Evolutionary conservation across 2,797 vertebrate species (phyloP), one percentile per base, ranked within the genome.

Genomic region (Catostomus latipinnis): DNA sequence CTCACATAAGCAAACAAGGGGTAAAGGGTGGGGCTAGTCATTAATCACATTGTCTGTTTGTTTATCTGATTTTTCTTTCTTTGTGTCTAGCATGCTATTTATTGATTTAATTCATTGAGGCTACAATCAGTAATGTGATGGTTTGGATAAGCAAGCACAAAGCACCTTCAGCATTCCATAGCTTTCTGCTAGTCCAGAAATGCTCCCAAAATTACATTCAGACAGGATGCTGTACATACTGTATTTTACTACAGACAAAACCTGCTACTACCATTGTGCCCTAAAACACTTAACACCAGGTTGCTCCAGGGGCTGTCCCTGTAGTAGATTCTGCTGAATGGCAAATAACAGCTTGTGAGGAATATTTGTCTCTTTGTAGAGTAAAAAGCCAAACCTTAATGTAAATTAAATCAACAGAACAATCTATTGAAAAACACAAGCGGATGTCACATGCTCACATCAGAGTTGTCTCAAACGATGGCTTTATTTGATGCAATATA

Each of bases 81-180:
- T 58, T 73, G 53, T 73, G 70, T 43, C 53, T 72, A 7, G 3
- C 57, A 12, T 72, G 53, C 52, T 57, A 14, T 73, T 62, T 74
- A 61, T 76, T 80, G 53, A 69, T 71, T 77, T 50, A 0, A 11
- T 81, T 54, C 58, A 58, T 18, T 13, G 46, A 54, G 52, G 57
- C 71, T 56, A 49, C 71, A 65, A 18, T 76, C 76, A 71, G 63
- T 52, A 71, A 65, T 65, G 57, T 78, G 62, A 45, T n/a, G 12
- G 16, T 72, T 65, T 49, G 57, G 46, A 67, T 50, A 2, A 12
- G 16, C 14, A 43, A 65, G 48, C 52, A 4, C 58, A 62, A 62
- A 61, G 8, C 52, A 49, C n/a, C 70, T 50, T 6, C 34, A 53
- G 60, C n/a, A 18, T 67, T 67, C 18, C 4, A n/a, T 43, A 52